Evolutionary conservation across 2,797 vertebrate genomes (phyloP).

Genomic region (Sarcophilus harrisii): DNA sequence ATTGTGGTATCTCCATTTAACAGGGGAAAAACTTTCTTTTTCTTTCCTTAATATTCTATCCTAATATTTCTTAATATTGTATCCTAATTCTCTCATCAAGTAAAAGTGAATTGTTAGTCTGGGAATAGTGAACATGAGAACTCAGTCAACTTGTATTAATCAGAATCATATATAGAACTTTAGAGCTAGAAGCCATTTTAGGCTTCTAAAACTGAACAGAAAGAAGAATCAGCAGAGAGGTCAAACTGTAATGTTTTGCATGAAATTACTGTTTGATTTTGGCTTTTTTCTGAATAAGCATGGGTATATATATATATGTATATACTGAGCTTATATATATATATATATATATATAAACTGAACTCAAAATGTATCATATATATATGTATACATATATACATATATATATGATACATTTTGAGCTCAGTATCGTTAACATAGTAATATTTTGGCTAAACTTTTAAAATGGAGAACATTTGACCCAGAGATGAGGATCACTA

Average conservation of each 20-base stretch:
- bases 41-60: neutral
- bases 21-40: neutral
- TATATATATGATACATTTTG: conserved; percentile 4
- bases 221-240: neutral
- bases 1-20: neutral
- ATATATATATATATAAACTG: too few species aligned
- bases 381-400: too few species aligned
- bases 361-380: too few species aligned
- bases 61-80: neutral
- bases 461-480: conserved; percentile 39
- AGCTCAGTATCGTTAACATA: conserved; percentile 9
- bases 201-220: neutral
- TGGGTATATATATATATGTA: neutral
- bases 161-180: neutral
- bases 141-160: neutral
- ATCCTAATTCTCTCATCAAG: neutral
- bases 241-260: neutral
- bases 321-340: too few species aligned
- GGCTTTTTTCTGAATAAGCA: neutral
- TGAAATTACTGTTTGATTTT: conserved; percentile 23
- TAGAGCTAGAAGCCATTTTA: neutral
- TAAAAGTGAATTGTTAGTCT: neutral
- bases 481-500: neutral
- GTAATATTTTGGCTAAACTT: conserved; percentile 8
- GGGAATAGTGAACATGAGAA: neutral